These are phyloP conservation scores for Cottoperca gobio DNA, from an alignment of 2,797 vertebrate species.

Conservation along the genomic window DNA sequence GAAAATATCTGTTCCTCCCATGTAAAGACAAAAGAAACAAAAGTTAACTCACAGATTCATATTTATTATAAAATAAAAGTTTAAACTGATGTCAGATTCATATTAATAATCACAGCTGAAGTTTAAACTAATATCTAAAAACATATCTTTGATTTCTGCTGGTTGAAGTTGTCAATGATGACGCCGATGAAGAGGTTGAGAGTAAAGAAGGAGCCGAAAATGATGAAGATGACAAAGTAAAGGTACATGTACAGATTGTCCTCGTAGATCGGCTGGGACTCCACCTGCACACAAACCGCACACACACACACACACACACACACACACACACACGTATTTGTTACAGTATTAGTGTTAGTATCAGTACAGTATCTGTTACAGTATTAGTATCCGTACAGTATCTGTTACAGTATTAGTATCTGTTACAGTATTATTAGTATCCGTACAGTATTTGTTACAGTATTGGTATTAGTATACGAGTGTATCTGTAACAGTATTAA, in stretches of 20 bases:
- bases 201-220: constrained; percentile 97
- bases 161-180: constrained; percentile 99
- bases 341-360: no score
- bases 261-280: constrained; percentile 91
- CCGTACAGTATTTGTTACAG: no score
- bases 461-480: no score
- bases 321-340: no score
- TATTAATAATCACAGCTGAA: no score
- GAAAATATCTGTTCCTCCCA: constrained; percentile 96
- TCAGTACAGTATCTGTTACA: no score
- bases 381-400: neutral
- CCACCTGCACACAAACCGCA: constrained; percentile 72
- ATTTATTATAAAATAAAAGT: no score
- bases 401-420: neutral
- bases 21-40: constrained; percentile 78
- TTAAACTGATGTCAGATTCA: no score
- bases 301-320: no score
- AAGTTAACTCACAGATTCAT: neutral
- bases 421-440: neutral
- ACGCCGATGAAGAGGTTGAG: constrained; percentile 97
- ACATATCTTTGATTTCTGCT: constrained; percentile 99
- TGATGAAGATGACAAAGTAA: constrained; percentile 97
- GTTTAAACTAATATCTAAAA: no score
- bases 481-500: neutral
- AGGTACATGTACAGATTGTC: constrained; percentile 94